These are phyloP conservation scores for Agrochola lychnidis DNA, from an alignment of 2,888 invertebrate species.

Conservation along the genomic window DNA sequence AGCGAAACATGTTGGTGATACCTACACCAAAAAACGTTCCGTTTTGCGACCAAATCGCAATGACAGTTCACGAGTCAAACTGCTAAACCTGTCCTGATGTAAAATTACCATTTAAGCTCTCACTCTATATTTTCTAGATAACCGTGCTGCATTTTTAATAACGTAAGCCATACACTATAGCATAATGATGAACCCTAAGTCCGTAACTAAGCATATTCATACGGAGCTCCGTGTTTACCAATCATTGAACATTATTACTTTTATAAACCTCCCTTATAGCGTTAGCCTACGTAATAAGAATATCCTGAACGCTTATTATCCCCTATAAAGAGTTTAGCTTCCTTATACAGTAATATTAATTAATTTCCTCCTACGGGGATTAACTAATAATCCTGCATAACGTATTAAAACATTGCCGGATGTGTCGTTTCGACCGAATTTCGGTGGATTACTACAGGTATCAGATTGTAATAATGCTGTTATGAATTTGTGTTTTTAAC, in stretches of 20 bases:
- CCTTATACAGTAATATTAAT: conserved; percentile 44
- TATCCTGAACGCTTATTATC: conserved; percentile 29
- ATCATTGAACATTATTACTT: conserved; percentile 24
- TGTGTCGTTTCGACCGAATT: conserved; percentile 5
- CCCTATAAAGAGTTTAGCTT: conserved; percentile 27
- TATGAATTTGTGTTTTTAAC: background rate
- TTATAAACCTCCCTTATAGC: conserved; percentile 12
- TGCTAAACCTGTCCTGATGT: too few species aligned
- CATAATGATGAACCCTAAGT: background rate
- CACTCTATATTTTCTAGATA: background rate
- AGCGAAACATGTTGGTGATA: too few species aligned
- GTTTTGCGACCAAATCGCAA: too few species aligned
- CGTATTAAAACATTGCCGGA: conserved; percentile 40
- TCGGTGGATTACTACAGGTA: conserved; percentile 25
- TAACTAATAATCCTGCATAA: conserved; percentile 42
- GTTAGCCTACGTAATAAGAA: background rate
- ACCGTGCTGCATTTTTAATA: background rate
- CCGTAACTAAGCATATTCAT: background rate
- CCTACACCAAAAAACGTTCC: too few species aligned
- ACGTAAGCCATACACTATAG: background rate
- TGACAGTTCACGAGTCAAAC: too few species aligned
- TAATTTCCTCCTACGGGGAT: conserved; percentile 38
- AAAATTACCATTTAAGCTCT: too few species aligned
- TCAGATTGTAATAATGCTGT: background rate
- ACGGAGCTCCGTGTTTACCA: background rate